Percentiles rank a stretch among this genome's conserved stretches.
Evolutionary conservation across 2,113 vertebrate species (phyloP).

Genomic region (Rissa tridactyla): DNA sequence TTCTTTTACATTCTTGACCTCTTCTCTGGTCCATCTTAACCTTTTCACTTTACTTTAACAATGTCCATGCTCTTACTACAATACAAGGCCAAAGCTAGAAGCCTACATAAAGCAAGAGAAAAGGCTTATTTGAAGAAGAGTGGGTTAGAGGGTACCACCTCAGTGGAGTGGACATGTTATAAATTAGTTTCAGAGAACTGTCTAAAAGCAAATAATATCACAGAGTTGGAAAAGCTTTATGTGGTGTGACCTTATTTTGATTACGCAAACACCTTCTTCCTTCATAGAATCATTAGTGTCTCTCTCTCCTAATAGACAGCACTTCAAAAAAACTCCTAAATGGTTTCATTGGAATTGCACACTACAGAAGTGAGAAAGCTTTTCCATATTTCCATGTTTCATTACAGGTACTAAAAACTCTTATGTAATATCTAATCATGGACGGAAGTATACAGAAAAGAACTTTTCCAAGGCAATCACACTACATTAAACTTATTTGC

Average conservation of each 20-base stretch:
- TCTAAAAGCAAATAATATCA: not conserved
- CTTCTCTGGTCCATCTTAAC: not conserved
- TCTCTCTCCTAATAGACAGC: not conserved
- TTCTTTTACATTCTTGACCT: constrained; percentile 4
- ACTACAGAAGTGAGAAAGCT: not conserved
- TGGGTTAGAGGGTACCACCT: not conserved
- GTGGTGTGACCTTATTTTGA: not conserved
- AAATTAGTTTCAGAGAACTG: not conserved
- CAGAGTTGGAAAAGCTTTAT: not conserved
- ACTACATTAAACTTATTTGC: not conserved
- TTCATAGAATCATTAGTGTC: not conserved
- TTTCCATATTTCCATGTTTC: not conserved
- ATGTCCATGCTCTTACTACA: not conserved
- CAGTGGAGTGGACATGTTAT: not conserved
- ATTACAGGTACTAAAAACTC: not conserved
- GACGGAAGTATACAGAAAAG: rapidly evolving
- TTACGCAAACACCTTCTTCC: not conserved
- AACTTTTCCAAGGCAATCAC: not conserved
- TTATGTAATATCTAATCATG: not conserved
- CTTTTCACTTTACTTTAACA: not conserved
- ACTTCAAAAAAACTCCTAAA: not conserved
- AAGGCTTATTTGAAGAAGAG: not conserved
- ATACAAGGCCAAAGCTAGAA: not conserved
- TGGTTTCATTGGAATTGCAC: not conserved
- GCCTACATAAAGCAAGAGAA: not conserved